These are phyloP conservation scores for Lingula anatina DNA, from an alignment of 2,888 invertebrate species.

Conservation along the genomic window DNA sequence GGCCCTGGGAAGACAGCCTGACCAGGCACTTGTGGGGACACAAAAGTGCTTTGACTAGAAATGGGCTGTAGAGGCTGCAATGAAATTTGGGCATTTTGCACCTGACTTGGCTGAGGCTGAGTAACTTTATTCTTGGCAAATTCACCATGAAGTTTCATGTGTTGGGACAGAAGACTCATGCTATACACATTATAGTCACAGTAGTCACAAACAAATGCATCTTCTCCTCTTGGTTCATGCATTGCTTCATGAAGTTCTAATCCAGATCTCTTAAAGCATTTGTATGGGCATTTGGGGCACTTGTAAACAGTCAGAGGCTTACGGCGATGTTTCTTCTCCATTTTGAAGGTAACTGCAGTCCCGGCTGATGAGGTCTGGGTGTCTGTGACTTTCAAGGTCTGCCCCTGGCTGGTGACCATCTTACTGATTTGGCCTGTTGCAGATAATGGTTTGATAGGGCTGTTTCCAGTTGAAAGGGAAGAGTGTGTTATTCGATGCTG, in stretches of 20 bases:
- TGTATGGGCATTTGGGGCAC: constrained; percentile 36
- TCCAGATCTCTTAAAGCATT: constrained; percentile 26
- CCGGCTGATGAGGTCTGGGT: too few species aligned
- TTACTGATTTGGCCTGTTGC: too few species aligned
- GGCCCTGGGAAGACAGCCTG: too few species aligned
- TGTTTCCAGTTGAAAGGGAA: too few species aligned
- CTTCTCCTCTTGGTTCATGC: constrained; percentile 25
- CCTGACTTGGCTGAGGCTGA: too few species aligned
- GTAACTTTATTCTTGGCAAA: too few species aligned
- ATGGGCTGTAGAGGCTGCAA: background rate
- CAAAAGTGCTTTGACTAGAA: too few species aligned
- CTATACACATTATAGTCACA: constrained; percentile 33
- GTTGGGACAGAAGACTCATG: constrained; percentile 29
- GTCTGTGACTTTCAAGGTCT: too few species aligned
- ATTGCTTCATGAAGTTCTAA: constrained; percentile 30
- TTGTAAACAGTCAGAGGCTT: constrained; percentile 35
- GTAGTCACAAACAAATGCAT: constrained; percentile 28
- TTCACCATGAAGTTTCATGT: constrained; percentile 32
- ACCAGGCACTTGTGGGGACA: too few species aligned
- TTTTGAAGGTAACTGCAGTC: too few species aligned
- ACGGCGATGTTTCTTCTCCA: constrained; percentile 23
- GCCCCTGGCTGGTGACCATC: too few species aligned
- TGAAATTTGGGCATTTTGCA: background rate
- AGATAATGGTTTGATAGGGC: too few species aligned
- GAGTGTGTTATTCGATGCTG: constrained; percentile 37